Evolutionary conservation across 2,888 invertebrate species (phyloP).

Genomic region (Parnassius orleans): DNA sequence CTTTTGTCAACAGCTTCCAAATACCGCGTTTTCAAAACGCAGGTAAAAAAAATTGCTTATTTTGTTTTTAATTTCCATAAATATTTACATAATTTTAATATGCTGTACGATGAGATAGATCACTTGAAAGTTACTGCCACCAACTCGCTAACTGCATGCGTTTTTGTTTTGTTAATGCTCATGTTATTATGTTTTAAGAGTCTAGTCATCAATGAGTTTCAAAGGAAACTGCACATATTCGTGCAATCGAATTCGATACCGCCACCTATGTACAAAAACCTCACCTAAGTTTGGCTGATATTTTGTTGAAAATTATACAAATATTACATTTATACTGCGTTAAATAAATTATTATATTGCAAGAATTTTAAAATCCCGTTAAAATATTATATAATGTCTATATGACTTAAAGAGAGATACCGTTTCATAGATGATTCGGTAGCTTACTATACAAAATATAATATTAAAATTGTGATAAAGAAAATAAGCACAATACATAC

Average conservation of each 20-base stretch:
- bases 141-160: conserved; percentile 32
- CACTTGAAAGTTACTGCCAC: too few relatives aligned
- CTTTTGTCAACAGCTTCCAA: too few relatives aligned
- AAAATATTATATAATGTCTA: conserved; percentile 44
- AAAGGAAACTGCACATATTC: conserved; percentile 38
- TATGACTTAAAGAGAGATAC: conserved; percentile 43
- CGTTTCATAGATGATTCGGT: conserved; percentile 56
- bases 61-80: too few relatives aligned
- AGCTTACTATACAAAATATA: conserved; percentile 59
- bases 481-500: conserved; percentile 77
- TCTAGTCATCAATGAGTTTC: conserved; percentile 77
- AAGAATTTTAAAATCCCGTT: conserved; percentile 38
- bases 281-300: conserved; percentile 9
- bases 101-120: too few relatives aligned
- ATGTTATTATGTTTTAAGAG: conserved; percentile 77
- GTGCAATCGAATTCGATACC: conserved; percentile 15
- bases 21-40: too few relatives aligned
- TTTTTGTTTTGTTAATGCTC: conserved; percentile 76
- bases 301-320: conserved; percentile 9
- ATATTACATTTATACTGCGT: conserved; percentile 16
- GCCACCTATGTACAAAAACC: conserved; percentile 14
- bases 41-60: too few relatives aligned
- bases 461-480: conserved; percentile 75
- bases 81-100: too few relatives aligned
- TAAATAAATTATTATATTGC: conserved; percentile 21